Evolutionary conservation across 2,888 invertebrate genomes (phyloP), one percentile per base, ranked within the genome.

Genomic region (Leptopilina myrica): DNA sequence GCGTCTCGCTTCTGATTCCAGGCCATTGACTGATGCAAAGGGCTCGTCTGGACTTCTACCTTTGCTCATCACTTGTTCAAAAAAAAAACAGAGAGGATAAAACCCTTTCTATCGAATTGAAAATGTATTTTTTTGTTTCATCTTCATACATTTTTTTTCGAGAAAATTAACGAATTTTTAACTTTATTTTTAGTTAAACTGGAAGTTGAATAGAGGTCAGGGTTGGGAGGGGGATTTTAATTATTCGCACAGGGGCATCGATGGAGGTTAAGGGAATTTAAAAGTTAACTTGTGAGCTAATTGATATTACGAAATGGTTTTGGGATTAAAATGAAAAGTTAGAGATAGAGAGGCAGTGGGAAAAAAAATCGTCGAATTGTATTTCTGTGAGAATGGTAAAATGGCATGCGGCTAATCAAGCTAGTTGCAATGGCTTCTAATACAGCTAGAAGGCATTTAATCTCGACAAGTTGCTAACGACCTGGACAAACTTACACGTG

Each of bases 391-490:
- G 49, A 56, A 33, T 53, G 33, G 40, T 53, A 53, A 56, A 53
- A 12, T 73, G 33, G 73, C 56, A 20, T 33, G 20, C 20, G 85
- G 84, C 88, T 90, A 90, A 91, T 90, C 90, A 89, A 88, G 87
- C 88, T 87, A 87, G 86, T 87, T 33, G 86, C 86, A 82, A 79
- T 84, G 85, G 88, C 86, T 90, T 89, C 90, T 90, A 89, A 91
- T 91, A 90, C 88, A 88, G 87, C 88, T 88, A 85, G 86, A 87
- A 89, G 89, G 89, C 90, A 90, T 91, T 91, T 90, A 91, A 91
- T 90, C 91, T 91, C 88, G 89, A 90, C 90, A 89, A 91, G 89
- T 91, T 88, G 90, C 91, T 91, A 91, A 91, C 91, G 91, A 91
- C 91, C 90, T 90, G 91, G 33, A 90, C 91, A 89, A 90, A 90